Evolutionary conservation across 2,888 invertebrate genomes (phyloP).

Genomic region (Pristionchus entomophagus): DNA sequence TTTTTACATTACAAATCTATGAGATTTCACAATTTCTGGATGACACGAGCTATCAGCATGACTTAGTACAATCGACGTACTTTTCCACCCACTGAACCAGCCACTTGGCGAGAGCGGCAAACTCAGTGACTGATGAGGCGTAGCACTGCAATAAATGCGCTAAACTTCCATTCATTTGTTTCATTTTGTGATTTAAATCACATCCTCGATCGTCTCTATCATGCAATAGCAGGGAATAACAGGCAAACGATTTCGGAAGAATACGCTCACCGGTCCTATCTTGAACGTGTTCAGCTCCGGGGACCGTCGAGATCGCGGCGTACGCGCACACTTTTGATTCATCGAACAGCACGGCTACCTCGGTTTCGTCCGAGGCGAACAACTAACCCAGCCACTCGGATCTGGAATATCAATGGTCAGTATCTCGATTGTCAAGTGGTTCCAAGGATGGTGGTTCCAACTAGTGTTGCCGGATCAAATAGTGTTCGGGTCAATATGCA

Average conservation of each 20-base stretch:
- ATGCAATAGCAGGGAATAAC: too few relatives aligned
- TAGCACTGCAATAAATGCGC: background rate
- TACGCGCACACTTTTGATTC: background rate
- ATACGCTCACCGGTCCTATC: background rate
- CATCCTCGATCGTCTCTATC: too few relatives aligned
- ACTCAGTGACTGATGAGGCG: conserved; percentile 10
- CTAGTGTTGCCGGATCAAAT: too few relatives aligned
- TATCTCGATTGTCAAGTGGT: background rate
- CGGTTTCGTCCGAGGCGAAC: background rate
- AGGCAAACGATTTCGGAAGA: too few relatives aligned
- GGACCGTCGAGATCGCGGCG: background rate
- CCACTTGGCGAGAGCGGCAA: background rate
- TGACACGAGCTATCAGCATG: background rate
- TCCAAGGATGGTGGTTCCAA: background rate
- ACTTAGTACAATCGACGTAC: too few relatives aligned
- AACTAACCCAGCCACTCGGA: background rate
- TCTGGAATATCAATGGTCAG: background rate
- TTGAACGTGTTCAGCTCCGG: background rate
- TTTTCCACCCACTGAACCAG: conserved; percentile 10
- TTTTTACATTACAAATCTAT: too few relatives aligned
- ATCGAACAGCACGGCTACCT: conserved; percentile 8
- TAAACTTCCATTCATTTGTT: too few relatives aligned
- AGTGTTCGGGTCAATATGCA: too few relatives aligned
- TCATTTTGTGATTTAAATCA: background rate
- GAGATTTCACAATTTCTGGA: too few relatives aligned